These are phyloP conservation scores for Silurus asotus DNA, from an alignment of 2,113 vertebrate species.

Conservation along the genomic window DNA sequence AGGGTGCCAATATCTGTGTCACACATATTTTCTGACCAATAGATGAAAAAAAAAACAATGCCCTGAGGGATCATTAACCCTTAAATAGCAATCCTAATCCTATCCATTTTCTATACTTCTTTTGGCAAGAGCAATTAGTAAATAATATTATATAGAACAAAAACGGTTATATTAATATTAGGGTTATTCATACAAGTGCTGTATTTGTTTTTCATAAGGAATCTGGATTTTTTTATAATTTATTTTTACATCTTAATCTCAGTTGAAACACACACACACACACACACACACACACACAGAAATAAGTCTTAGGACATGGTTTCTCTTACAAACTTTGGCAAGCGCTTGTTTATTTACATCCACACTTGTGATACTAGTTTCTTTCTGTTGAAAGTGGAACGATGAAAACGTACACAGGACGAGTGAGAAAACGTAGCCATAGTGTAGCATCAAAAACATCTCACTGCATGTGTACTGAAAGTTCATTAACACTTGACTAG, in stretches of 20 bases:
- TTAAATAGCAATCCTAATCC: too few species aligned
- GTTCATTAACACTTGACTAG: slow-evolving; percentile 16
- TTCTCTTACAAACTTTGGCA: slow-evolving; percentile 81
- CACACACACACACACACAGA: background rate
- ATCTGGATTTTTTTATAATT: background rate
- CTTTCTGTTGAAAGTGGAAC: slow-evolving; percentile 45
- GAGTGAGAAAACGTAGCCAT: slow-evolving; percentile 35
- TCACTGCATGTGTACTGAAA: slow-evolving; percentile 10
- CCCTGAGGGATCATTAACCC: too few species aligned
- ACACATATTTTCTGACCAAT: too few species aligned
- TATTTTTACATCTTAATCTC: background rate
- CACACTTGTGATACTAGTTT: slow-evolving; percentile 64
- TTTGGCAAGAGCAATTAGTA: too few species aligned
- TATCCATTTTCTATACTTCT: too few species aligned
- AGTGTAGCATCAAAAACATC: slow-evolving; percentile 18
- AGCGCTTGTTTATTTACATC: slow-evolving; percentile 81
- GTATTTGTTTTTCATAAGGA: background rate
- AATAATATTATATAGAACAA: too few species aligned
- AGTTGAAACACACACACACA: background rate
- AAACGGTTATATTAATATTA: too few species aligned
- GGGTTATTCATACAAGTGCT: background rate
- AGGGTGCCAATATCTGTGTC: too few species aligned
- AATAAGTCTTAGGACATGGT: slow-evolving; percentile 35
- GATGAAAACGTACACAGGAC: slow-evolving; percentile 50
- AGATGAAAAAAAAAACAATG: too few species aligned